Evolutionary conservation across 1,140 invertebrate genomes (phyloP), one percentile per base, ranked within the genome.

Genomic region (Drosophila seguyi): DNA sequence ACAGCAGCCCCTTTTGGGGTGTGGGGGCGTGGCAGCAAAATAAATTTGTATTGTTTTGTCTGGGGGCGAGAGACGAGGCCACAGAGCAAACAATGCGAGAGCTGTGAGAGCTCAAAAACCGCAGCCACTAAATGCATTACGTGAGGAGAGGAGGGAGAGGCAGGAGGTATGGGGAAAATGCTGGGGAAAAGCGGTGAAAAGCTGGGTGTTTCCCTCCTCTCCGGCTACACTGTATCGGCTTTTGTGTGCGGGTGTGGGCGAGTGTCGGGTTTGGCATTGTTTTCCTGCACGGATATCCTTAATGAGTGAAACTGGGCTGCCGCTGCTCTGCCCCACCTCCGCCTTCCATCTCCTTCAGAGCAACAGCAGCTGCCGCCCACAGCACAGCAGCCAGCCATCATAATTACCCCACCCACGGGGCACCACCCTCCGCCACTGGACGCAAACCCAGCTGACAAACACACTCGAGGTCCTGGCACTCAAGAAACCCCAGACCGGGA

Each of bases 51-150:
- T 85, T 87, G 83, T 87, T 82, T 87, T 63, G 77, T 63, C 59
- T 60, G 29, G 60, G 84, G 83, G 75, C 66, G 31, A 39, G 68
- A 13, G 85, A 63, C 69, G 79, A 86, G 81, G 81, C 86, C 86
- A 90, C 85, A 90, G 86, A 90, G 85, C 85, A 90, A 90, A 90
- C 85, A 90, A 83, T 73, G 36, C 67, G 41, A 59, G 66, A 59
- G 66, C 44, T 90, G 81, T 65, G 65, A 88, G 77, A 79, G 85
- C 74, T 76, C 81, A 79, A 81, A 90, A 90, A 90, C 85, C 85
- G 85, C 85, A 90, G 86, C 85, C 81, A 90, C 85, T 90, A 90
- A 90, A 90, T 90, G 85, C 85, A 90, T 90, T 90, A 90, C 88
- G 69, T 50, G 79, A 62, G 73, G 53, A 39, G 68, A 42, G 56